Conservation (phyloP, 1,140 invertebrate genomes). For the Eufriesea mexicana region DNA sequence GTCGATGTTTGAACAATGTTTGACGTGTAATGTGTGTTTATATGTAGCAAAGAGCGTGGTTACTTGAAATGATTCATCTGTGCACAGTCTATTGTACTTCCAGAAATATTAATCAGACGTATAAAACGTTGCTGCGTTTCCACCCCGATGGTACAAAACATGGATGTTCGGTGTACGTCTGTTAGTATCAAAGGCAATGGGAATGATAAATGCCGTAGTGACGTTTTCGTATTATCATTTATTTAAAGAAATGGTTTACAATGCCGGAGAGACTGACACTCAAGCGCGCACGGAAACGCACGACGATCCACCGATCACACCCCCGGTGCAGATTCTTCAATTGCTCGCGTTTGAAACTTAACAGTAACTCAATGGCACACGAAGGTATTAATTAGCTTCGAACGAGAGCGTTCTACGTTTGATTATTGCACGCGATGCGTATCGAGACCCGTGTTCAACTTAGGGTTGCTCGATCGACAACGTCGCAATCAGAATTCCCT, state of each 20-base stretch:
- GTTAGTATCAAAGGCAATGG: slow-evolving; percentile 34
- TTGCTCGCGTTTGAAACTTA: slow-evolving; percentile 47
- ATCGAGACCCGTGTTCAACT: neutral
- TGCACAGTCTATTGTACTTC: neutral
- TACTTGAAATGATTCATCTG: neutral
- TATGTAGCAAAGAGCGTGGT: neutral
- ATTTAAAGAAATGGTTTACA: slow-evolving; percentile 64
- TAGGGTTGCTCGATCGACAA: neutral
- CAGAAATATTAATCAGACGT: neutral
- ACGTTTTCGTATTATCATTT: slow-evolving; percentile 58
- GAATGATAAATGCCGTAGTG: slow-evolving; percentile 34
- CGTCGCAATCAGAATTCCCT: neutral
- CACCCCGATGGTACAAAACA: neutral
- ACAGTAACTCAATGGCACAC: slow-evolving; percentile 52
- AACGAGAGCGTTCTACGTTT: slow-evolving; percentile 47
- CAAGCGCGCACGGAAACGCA: slow-evolving; percentile 8
- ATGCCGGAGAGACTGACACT: slow-evolving; percentile 39
- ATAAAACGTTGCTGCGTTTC: neutral
- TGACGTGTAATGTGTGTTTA: neutral
- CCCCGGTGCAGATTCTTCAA: slow-evolving; percentile 8
- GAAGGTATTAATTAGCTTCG: slow-evolving; percentile 44
- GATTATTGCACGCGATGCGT: slow-evolving; percentile 30
- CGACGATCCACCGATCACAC: slow-evolving; percentile 8
- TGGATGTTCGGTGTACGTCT: neutral
- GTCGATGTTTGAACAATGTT: neutral